Percentiles rank a stretch among this genome's conserved stretches.
Evolutionary conservation across 2,113 vertebrate species (phyloP).

Genomic region (Ibidorhyncha struthersii): DNA sequence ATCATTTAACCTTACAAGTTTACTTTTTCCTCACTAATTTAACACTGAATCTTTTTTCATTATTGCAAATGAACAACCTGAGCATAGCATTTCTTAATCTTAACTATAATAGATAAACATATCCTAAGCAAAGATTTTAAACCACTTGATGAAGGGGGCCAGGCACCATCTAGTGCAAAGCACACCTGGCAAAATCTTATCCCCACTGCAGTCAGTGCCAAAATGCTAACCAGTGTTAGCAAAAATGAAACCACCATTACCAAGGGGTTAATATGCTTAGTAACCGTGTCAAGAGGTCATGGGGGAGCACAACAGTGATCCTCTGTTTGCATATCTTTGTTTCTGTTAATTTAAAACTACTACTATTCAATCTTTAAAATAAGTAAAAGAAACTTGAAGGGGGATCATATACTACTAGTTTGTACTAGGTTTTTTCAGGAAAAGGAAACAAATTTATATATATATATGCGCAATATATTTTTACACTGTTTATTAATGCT

Average conservation of each 20-base stretch:
- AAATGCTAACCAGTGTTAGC: not conserved
- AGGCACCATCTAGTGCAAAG: not conserved
- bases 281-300: not conserved
- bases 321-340: conserved; percentile 17
- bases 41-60: conserved; percentile 25
- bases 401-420: conserved; percentile 69
- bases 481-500: conserved; percentile 76
- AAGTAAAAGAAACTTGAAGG: conserved; percentile 76
- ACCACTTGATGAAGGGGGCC: conserved; percentile 3
- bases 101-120: not conserved
- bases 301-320: not conserved
- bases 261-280: conserved; percentile 4
- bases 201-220: conserved; percentile 12
- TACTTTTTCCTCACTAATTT: conserved; percentile 36
- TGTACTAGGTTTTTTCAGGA: conserved; percentile 76
- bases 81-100: conserved; percentile 10
- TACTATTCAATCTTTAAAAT: conserved; percentile 53
- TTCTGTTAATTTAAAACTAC: conserved; percentile 67
- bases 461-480: conserved; percentile 77
- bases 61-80: not conserved
- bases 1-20: conserved; percentile 35
- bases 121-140: conserved; percentile 7
- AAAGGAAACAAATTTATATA: conserved; percentile 73
- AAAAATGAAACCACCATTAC: not conserved
- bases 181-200: not conserved